Evolutionary conservation across 2,113 vertebrate species (phyloP).

Genomic region (Macrotis lagotis): DNA sequence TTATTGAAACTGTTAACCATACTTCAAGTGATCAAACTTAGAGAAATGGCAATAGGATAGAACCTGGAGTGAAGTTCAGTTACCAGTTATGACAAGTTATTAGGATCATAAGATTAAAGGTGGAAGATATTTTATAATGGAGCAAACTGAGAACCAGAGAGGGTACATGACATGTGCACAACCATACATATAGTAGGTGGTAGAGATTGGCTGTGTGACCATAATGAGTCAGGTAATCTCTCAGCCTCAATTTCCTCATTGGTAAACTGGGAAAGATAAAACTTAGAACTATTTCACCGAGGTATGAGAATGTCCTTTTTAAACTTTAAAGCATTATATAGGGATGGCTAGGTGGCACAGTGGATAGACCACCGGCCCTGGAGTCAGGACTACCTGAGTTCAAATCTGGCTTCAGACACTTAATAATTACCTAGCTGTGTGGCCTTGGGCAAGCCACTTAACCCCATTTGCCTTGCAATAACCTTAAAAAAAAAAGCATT

Average conservation of each 20-base stretch:
- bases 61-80: background rate
- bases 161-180: background rate
- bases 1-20: background rate
- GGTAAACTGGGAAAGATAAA: background rate
- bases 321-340: background rate
- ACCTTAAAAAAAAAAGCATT: background rate
- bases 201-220: background rate
- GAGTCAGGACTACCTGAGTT: no score
- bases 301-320: background rate
- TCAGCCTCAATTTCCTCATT: background rate
- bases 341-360: no score
- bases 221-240: background rate
- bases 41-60: background rate
- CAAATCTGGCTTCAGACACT: no score
- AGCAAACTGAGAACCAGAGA: background rate
- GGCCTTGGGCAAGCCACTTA: no score
- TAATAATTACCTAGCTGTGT: no score
- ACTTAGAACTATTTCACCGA: background rate
- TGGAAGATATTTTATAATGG: background rate
- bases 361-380: no score
- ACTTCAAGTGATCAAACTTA: background rate
- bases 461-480: no score
- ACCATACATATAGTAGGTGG: background rate
- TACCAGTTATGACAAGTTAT: background rate
- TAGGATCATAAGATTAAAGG: background rate